Conservation (phyloP, 2,113 vertebrate genomes). For the Triplophysa siluroides region DNA sequence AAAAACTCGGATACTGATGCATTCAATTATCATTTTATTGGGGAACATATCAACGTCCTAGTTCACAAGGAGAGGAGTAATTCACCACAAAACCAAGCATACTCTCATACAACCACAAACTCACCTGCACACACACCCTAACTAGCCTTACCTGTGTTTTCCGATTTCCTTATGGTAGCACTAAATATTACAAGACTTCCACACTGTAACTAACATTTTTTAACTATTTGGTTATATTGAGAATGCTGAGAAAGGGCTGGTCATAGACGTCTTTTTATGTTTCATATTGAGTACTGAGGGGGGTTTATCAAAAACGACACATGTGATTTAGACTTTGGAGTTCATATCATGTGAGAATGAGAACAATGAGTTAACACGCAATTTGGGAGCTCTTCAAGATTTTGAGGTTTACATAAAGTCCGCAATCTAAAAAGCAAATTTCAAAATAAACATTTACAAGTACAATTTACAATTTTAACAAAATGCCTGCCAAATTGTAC, state of each 20-base stretch:
- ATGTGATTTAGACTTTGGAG: not conserved
- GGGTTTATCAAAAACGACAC: not conserved
- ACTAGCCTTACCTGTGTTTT: constrained; percentile 56
- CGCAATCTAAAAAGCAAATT: not conserved
- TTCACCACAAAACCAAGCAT: constrained; percentile 58
- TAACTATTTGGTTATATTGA: not conserved
- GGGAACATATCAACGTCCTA: constrained; percentile 67
- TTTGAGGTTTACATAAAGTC: not conserved
- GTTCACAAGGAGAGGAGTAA: constrained; percentile 61
- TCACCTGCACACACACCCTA: constrained; percentile 39
- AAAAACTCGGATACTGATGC: constrained; percentile 26
- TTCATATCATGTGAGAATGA: not conserved
- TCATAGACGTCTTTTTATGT: not conserved
- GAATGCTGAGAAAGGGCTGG: not conserved
- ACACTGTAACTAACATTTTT: constrained; percentile 6
- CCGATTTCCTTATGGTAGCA: constrained; percentile 53
- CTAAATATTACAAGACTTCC: constrained; percentile 60
- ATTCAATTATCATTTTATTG: constrained; percentile 72
- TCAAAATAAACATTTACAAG: not conserved
- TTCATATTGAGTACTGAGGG: not conserved
- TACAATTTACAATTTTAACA: not conserved
- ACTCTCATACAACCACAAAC: constrained; percentile 26
- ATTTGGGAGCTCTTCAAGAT: not conserved
- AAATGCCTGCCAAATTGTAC: not conserved
- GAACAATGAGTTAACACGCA: constrained; percentile 20